These are phyloP conservation scores for Emydoidea blandingii DNA, from an alignment of 2,797 vertebrate species.

Conservation along the genomic window DNA sequence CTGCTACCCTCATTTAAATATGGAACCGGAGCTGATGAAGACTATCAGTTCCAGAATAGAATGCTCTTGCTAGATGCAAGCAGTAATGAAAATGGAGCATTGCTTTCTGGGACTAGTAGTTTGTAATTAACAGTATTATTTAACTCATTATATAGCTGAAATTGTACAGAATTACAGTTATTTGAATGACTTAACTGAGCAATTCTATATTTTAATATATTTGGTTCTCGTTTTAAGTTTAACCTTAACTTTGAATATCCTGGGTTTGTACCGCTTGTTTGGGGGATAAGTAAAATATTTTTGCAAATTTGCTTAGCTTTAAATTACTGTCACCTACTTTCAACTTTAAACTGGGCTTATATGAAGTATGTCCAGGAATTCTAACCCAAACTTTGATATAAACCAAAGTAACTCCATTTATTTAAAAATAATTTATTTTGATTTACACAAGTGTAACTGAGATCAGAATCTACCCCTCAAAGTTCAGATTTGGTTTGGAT, in stretches of 20 bases:
- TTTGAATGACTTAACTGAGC: background rate
- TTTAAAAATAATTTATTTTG: background rate
- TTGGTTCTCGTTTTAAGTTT: background rate
- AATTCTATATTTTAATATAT: fast-evolving
- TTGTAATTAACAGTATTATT: background rate
- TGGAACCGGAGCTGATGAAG: background rate
- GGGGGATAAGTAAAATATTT: background rate
- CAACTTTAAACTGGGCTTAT: background rate
- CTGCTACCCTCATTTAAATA: background rate
- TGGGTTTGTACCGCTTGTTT: background rate
- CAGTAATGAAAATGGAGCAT: background rate
- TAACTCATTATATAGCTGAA: background rate
- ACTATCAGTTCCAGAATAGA: background rate
- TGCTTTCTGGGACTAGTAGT: fast-evolving
- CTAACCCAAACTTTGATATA: background rate
- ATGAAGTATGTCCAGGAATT: background rate
- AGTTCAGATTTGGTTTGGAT: background rate
- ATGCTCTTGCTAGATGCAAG: background rate
- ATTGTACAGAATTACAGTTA: background rate
- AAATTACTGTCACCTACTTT: background rate
- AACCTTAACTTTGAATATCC: background rate
- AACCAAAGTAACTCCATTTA: background rate
- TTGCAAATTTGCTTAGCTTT: background rate
- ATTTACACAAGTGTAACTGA: background rate
- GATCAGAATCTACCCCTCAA: background rate